Conservation (phyloP, 1,140 invertebrate genomes). For the Meloidogyne exigua region DNA sequence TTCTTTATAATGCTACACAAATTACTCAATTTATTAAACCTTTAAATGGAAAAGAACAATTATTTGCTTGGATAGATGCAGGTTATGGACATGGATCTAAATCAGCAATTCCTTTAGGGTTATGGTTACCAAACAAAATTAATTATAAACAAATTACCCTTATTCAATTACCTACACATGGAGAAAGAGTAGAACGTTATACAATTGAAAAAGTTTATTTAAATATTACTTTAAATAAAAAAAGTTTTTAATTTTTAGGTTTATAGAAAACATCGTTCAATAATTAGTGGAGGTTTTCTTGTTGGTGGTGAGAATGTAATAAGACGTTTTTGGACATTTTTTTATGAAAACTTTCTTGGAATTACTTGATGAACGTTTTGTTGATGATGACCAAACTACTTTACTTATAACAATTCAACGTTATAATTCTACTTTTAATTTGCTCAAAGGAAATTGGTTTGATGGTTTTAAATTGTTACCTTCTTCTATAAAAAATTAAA, state of each 20-base stretch:
- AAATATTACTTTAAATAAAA: neutral
- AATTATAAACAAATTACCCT: constrained; percentile 24
- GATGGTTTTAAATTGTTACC: constrained; percentile 50
- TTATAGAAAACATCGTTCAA: constrained; percentile 46
- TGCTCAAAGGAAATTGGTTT: constrained; percentile 49
- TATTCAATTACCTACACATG: constrained; percentile 38
- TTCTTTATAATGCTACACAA: constrained; percentile 48
- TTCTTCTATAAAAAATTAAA: neutral
- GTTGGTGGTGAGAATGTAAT: constrained; percentile 45
- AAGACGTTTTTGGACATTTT: constrained; percentile 40
- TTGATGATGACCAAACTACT: constrained; percentile 54
- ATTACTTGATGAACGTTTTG: constrained; percentile 38
- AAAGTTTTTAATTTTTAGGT: constrained; percentile 19
- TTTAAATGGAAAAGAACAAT: constrained; percentile 7
- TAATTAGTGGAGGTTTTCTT: constrained; percentile 47
- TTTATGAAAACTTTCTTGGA: constrained; percentile 42
- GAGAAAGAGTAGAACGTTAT: constrained; percentile 36
- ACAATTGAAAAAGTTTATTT: constrained; percentile 14
- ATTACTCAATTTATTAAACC: constrained; percentile 45
- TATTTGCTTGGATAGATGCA: constrained; percentile 52
- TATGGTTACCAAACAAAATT: constrained; percentile 48
- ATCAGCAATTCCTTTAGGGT: constrained; percentile 39
- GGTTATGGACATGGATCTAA: constrained; percentile 49
- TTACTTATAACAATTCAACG: constrained; percentile 41
- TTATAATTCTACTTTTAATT: constrained; percentile 39